phyloP scores from a whole-genome alignment of 2,797 vertebrate species.

The Crocidura indochinensis region DNA sequence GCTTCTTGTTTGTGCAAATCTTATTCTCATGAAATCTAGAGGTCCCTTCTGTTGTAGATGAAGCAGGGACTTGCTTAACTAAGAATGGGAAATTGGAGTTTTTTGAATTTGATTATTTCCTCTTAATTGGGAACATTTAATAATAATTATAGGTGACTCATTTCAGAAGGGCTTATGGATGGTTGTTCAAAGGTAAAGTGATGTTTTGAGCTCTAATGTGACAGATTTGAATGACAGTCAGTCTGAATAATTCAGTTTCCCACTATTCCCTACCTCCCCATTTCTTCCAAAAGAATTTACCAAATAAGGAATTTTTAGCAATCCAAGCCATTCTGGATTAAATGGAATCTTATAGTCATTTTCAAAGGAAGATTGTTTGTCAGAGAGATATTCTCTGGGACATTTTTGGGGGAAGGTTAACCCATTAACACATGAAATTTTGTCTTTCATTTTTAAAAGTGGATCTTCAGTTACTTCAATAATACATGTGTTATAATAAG shows the following conservation, averaged over 20 bases:
- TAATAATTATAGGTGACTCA: conserved; percentile 48
- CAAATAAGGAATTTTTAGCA: conserved; percentile 70
- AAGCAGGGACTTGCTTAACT: conserved; percentile 27
- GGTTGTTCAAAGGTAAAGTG: conserved; percentile 61
- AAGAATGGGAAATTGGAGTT: conserved; percentile 22
- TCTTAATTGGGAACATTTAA: conserved; percentile 66
- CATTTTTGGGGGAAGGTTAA: conserved; percentile 44
- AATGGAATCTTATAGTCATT: conserved; percentile 65
- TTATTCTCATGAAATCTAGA: conserved; percentile 33
- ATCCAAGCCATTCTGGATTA: conserved; percentile 49
- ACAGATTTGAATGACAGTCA: conserved; percentile 67
- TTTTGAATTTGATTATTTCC: conserved; percentile 57
- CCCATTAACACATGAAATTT: conserved; percentile 51
- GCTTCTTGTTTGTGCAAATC: background rate
- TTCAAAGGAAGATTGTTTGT: conserved; percentile 56
- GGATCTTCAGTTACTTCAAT: background rate
- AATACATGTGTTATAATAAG: background rate
- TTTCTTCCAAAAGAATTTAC: conserved; percentile 65
- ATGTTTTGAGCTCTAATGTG: conserved; percentile 56
- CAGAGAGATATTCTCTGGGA: conserved; percentile 41
- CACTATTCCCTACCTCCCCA: conserved; percentile 49
- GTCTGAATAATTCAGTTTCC: conserved; percentile 60
- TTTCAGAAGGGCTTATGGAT: conserved; percentile 59
- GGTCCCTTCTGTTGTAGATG: conserved; percentile 12
- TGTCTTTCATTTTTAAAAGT: background rate